Evolutionary conservation across 1,140 invertebrate genomes (phyloP), one percentile per base, ranked within the genome.

Genomic region (Drosophila teissieri): DNA sequence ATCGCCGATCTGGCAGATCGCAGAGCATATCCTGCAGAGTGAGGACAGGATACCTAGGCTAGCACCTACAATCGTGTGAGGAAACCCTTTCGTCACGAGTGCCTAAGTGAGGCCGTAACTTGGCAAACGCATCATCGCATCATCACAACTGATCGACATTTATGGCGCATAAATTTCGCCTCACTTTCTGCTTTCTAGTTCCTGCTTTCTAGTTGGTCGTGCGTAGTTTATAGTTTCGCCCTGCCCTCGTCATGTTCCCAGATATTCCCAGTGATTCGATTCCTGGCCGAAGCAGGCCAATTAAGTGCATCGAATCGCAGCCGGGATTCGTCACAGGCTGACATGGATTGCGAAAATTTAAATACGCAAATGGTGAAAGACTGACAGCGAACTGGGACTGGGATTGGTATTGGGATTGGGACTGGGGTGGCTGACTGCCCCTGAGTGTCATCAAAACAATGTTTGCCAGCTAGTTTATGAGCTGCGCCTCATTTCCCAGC

Each of bases 401-500:
- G 19, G 19, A 19, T 19, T 19, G 19, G 19, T 1, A 19, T 19
- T 19, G 19, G 19, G 19, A 19, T 19, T 19, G 19, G 19, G 19
- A 19, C 19, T 11, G 55, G 70, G 70, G 56, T 62, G 67, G 44
- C 51, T 37, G 39, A 45, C 81, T 85, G 81, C 63, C 82, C 79
- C 83, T 83, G 75, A 86, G 83, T 86, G 83, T 86, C 83, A 86
- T 86, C 83, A 86, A 86, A 88, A 88, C 83, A 88, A 88, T 83
- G 83, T 88, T 88, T 88, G 83, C 52, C 80, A 77, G 76, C 54
- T 88, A 88, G 83, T 88, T 88, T 88, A 88, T 88, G 84, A 83
- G 83, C 80, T 86, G 83, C 62, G 74, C 64, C 75, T 83, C 45
- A 62, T 77, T 80, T 64, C 55, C 69, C 70, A 61, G 44, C 62